Evolutionary conservation across 35 echinoderm and acorn worm genomes (phyloP).

Genomic region (Heliocidaris tuberculata): DNA sequence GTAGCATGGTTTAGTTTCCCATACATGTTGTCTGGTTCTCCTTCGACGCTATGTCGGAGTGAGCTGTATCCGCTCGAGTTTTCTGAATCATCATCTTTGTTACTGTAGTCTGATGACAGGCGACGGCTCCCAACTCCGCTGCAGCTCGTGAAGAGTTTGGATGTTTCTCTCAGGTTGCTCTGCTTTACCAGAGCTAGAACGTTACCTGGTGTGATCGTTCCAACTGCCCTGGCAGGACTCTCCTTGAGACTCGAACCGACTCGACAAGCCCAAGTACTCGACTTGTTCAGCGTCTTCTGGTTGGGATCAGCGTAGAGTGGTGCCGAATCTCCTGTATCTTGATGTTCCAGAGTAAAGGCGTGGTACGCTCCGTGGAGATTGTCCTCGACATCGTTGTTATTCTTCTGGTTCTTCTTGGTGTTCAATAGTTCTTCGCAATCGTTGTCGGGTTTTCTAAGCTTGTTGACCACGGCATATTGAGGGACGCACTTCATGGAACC

Average conservation of each 20-base stretch:
- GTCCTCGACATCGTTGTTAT: neutral
- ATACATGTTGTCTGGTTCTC: slow-evolving; percentile 32
- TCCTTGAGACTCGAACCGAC: neutral
- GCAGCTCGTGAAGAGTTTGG: slow-evolving; percentile 32
- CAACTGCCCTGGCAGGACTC: neutral
- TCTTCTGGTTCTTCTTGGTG: neutral
- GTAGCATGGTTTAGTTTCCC: slow-evolving; percentile 33
- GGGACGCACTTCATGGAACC: neutral
- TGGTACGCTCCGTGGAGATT: slow-evolving; percentile 41
- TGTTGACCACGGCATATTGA: slow-evolving; percentile 47
- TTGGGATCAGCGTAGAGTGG: slow-evolving; percentile 30
- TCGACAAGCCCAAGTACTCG: slow-evolving; percentile 25
- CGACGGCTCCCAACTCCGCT: slow-evolving; percentile 12
- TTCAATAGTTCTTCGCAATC: neutral
- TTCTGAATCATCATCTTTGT: slow-evolving; percentile 42
- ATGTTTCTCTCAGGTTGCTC: slow-evolving; percentile 15
- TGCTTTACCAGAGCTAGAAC: slow-evolving; percentile 33
- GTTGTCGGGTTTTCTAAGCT: slow-evolving; percentile 26
- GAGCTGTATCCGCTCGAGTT: slow-evolving; percentile 44
- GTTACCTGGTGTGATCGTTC: slow-evolving; percentile 8
- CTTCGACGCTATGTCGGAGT: slow-evolving; percentile 26
- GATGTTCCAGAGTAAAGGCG: slow-evolving; percentile 21
- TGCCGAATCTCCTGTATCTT: neutral
- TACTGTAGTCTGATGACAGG: neutral
- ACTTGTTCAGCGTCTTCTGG: neutral